These are phyloP conservation scores for Alloplasta piceator DNA, from an alignment of 2,888 invertebrate species.

Conservation along the genomic window DNA sequence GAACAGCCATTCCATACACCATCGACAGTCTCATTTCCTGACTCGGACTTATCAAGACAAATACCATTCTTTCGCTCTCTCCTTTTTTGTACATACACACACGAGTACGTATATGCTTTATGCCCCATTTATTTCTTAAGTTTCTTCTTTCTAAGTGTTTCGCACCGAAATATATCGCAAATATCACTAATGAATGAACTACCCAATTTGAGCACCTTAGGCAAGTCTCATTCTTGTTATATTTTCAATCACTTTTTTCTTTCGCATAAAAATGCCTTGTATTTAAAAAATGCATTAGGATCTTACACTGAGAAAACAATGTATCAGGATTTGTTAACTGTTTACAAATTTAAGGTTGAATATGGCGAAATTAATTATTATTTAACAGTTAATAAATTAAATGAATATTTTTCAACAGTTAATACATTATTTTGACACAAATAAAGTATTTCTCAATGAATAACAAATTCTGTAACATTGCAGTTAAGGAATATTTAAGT, in stretches of 20 bases:
- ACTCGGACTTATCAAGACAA: slow-evolving; percentile 78
- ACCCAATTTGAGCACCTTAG: slow-evolving; percentile 71
- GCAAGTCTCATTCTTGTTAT: slow-evolving; percentile 39
- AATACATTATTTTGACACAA: no score
- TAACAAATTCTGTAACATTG: no score
- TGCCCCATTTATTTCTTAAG: background rate
- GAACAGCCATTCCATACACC: slow-evolving; percentile 61
- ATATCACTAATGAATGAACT: slow-evolving; percentile 79
- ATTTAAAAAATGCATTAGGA: no score
- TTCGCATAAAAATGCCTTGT: slow-evolving; percentile 34
- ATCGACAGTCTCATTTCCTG: slow-evolving; percentile 79
- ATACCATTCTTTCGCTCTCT: slow-evolving; percentile 69
- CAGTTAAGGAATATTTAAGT: no score
- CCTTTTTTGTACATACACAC: slow-evolving; percentile 17
- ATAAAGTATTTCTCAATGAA: no score
- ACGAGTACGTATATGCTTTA: slow-evolving; percentile 22
- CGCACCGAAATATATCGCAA: slow-evolving; percentile 68
- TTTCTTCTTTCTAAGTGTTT: slow-evolving; percentile 55
- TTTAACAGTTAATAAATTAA: no score
- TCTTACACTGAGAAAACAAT: no score
- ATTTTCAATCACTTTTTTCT: slow-evolving; percentile 75
- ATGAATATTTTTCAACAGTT: no score
- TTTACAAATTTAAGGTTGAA: no score
- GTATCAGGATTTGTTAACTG: no score
- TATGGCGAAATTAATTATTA: no score